A percentile compares a stretch with the other conserved stretches of the same genome.
Evolutionary conservation across 1,140 invertebrate species (phyloP).

Genomic region (Polyergus mexicanus): DNA sequence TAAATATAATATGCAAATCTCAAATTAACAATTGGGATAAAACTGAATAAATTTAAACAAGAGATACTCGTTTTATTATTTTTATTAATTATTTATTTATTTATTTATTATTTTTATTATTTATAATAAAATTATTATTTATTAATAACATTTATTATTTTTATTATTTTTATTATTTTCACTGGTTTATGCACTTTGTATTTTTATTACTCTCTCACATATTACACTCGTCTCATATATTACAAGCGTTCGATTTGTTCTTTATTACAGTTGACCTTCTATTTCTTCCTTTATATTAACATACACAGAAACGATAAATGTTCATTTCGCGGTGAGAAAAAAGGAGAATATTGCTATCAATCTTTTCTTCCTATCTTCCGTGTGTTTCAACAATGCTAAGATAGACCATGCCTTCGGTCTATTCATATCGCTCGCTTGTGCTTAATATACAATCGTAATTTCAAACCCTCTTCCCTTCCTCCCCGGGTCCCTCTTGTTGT

Average conservation of each 20-base stretch:
- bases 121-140: too few relatives aligned
- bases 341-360: conserved; percentile 36
- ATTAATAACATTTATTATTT: too few relatives aligned
- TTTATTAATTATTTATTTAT: too few relatives aligned
- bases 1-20: background rate
- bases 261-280: conserved; percentile 11
- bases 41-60: too few relatives aligned
- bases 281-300: background rate
- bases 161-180: too few relatives aligned
- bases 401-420: conserved; percentile 17
- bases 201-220: background rate
- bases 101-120: too few relatives aligned
- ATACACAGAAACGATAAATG: conserved; percentile 7
- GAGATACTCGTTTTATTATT: too few relatives aligned
- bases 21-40: conserved; percentile 1
- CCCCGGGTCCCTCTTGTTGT: conserved; percentile 10
- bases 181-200: background rate
- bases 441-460: conserved; percentile 55
- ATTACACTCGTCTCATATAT: background rate
- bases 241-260: background rate
- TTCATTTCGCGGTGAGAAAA: conserved; percentile 9
- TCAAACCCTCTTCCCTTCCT: background rate
- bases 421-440: conserved; percentile 40
- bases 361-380: background rate
- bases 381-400: conserved; percentile 42